These are phyloP conservation scores for Carcina quercana DNA, from an alignment of 2,888 invertebrate genomes.

Conservation along the genomic window DNA sequence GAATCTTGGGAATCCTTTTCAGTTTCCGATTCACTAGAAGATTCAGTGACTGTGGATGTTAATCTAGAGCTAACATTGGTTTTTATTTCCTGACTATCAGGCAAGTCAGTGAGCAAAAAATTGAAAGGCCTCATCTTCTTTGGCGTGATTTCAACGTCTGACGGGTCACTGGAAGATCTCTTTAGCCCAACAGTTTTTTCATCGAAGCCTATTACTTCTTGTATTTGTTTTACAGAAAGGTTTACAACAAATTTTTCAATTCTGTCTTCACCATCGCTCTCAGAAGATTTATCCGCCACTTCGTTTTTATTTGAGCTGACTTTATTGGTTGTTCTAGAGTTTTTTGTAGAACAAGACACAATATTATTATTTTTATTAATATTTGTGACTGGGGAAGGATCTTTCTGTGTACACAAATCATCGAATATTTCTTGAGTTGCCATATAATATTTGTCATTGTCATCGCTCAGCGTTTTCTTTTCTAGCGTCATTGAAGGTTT, in stretches of 20 bases:
- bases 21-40: conserved; percentile 48
- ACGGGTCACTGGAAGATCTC: conserved; percentile 36
- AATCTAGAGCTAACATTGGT: conserved; percentile 27
- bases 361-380: background rate
- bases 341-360: too few species aligned
- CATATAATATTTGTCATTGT: conserved; percentile 42
- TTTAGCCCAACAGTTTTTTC: conserved; percentile 20
- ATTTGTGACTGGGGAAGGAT: conserved; percentile 14
- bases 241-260: conserved; percentile 26
- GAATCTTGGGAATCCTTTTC: conserved; percentile 42
- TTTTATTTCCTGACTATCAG: conserved; percentile 59
- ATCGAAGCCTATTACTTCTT: conserved; percentile 29
- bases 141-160: conserved; percentile 44
- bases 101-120: conserved; percentile 45
- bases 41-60: conserved; percentile 27
- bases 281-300: conserved; percentile 13
- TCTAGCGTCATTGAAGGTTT: conserved; percentile 16
- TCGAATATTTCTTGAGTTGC: conserved; percentile 52
- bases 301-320: conserved; percentile 15
- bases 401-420: conserved; percentile 49
- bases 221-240: conserved; percentile 28
- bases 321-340: conserved; percentile 1
- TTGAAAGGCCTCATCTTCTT: conserved; percentile 37
- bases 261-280: conserved; percentile 22
- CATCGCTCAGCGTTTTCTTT: conserved; percentile 8